These are phyloP conservation scores for Aporophyla nigra DNA, from an alignment of 2,888 invertebrate genomes.

Conservation along the genomic window DNA sequence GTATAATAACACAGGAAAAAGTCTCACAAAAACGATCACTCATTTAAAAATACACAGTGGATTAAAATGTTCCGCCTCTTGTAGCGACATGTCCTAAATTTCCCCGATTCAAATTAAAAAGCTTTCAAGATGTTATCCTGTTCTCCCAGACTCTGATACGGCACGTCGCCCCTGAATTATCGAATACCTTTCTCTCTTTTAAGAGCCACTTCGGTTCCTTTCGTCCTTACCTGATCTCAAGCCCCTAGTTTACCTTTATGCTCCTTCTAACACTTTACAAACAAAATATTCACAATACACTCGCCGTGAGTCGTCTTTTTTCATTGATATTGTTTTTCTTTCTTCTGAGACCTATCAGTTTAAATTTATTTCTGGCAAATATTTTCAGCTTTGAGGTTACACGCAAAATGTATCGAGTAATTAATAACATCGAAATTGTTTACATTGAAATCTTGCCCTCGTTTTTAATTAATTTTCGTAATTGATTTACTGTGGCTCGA, in stretches of 20 bases:
- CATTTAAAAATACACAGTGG: slow-evolving; percentile 31
- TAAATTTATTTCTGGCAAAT: background rate
- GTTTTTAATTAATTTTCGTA: slow-evolving; percentile 49
- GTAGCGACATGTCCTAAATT: slow-evolving; percentile 46
- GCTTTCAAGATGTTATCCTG: slow-evolving; percentile 61
- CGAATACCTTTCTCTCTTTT: slow-evolving; percentile 61
- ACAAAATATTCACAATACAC: slow-evolving; percentile 50
- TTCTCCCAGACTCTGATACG: slow-evolving; percentile 60
- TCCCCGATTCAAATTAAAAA: slow-evolving; percentile 65
- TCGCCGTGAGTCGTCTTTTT: slow-evolving; percentile 21
- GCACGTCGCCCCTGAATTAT: slow-evolving; percentile 62
- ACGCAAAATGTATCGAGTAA: slow-evolving; percentile 23
- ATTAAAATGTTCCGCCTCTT: slow-evolving; percentile 42
- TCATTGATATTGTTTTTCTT: slow-evolving; percentile 16
- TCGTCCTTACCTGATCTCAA: slow-evolving; percentile 33
- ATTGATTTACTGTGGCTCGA: slow-evolving; percentile 38
- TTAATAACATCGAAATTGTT: slow-evolving; percentile 41
- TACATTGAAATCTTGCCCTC: slow-evolving; percentile 22
- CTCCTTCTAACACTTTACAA: slow-evolving; percentile 30
- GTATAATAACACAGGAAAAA: background rate
- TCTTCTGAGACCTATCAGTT: slow-evolving; percentile 5
- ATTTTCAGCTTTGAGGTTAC: slow-evolving; percentile 12
- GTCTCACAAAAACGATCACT: slow-evolving; percentile 13
- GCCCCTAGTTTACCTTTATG: slow-evolving; percentile 41
- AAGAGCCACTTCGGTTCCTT: slow-evolving; percentile 51